Base-by-base conservation (phyloP, 2,888 invertebrate species). In the Capitulum mitella region DNA sequence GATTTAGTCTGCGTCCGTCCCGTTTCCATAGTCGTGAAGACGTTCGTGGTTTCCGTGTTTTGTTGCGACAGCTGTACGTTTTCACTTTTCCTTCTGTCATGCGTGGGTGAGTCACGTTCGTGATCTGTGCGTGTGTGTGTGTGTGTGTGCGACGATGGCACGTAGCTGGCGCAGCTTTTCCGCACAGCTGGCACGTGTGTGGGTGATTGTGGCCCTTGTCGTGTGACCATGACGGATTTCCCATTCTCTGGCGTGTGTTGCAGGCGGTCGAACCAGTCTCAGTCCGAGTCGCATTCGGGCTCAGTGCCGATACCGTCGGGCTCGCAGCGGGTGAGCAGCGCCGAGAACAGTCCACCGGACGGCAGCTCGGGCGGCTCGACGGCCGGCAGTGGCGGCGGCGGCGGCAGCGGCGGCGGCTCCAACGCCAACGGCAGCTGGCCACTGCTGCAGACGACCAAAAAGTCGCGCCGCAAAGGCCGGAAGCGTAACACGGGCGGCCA, bases 221-320 rank as follows among this genome's bases (percentile, higher is more conserved):
- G n/a, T n/a, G n/a, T n/a, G n/a, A n/a, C n/a, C n/a, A n/a, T n/a
- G n/a, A n/a, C n/a, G n/a, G n/a, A n/a, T n/a, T n/a, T n/a, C n/a
- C n/a, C n/a, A n/a, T n/a, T n/a, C n/a, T n/a, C n/a, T n/a, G n/a
- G n/a, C n/a, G n/a, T 64, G 34, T 34, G 64, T 19, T 34, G 32
- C 34, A 64, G 64, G 64, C 34, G 64, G 29, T 14, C 19, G 19
- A 12, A 64, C 29, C 64, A 29, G 64, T 64, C 34, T 5, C 64
- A 34, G 64, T 64, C 64, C 14, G 64, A 64, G 70, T 70, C n/a
- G n/a, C n/a, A n/a, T n/a, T n/a, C 70, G 26, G 70, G 70, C 70
- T 70, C 70, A 40, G 70, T 70, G 10, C 70, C 70, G 22, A 70
- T 70, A 22, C 70, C 70, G 37, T 40, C 70, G 26, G 70, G 37